These are phyloP conservation scores for Psix sp. DNA, from an alignment of 1,140 invertebrate species.

Conservation along the genomic window DNA sequence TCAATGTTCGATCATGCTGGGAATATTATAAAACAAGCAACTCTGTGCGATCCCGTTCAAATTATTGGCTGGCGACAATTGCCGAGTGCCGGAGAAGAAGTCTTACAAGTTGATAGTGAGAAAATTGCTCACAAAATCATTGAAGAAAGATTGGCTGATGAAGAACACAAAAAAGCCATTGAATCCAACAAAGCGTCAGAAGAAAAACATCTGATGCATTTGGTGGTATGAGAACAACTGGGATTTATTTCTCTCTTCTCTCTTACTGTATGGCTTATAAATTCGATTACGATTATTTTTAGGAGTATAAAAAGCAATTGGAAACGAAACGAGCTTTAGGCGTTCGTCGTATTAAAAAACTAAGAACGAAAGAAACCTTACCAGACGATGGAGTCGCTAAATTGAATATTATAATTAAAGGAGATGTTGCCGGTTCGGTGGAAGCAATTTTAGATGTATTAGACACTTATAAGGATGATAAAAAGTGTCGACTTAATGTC, in stretches of 20 bases:
- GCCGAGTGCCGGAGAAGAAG: slow-evolving; percentile 90
- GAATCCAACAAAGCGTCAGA: slow-evolving; percentile 81
- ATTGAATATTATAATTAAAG: slow-evolving; percentile 81
- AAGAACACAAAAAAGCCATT: slow-evolving; percentile 77
- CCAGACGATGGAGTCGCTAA: slow-evolving; percentile 72
- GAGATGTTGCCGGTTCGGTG: slow-evolving; percentile 92
- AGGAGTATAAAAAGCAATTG: slow-evolving; percentile 83
- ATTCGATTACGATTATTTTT: slow-evolving; percentile 7
- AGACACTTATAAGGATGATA: slow-evolving; percentile 87
- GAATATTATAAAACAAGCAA: slow-evolving; percentile 81
- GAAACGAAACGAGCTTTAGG: slow-evolving; percentile 80
- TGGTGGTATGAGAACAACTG: too few species aligned
- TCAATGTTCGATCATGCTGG: slow-evolving; percentile 90
- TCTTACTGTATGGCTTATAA: too few species aligned
- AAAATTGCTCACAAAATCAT: slow-evolving; percentile 85
- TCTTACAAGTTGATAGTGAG: slow-evolving; percentile 89
- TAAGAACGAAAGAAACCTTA: slow-evolving; percentile 78
- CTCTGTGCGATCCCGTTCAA: slow-evolving; percentile 90
- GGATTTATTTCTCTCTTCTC: too few species aligned
- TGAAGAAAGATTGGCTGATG: slow-evolving; percentile 79
- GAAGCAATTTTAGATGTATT: slow-evolving; percentile 96
- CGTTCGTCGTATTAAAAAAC: slow-evolving; percentile 68
- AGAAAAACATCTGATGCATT: slow-evolving; percentile 83
- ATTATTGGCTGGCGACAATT: slow-evolving; percentile 93
- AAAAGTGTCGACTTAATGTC: slow-evolving; percentile 88